Percentiles rank a stretch among this genome's conserved stretches.
Evolutionary conservation across 2,797 vertebrate species (phyloP).

Genomic region (Dermochelys coriacea): DNA sequence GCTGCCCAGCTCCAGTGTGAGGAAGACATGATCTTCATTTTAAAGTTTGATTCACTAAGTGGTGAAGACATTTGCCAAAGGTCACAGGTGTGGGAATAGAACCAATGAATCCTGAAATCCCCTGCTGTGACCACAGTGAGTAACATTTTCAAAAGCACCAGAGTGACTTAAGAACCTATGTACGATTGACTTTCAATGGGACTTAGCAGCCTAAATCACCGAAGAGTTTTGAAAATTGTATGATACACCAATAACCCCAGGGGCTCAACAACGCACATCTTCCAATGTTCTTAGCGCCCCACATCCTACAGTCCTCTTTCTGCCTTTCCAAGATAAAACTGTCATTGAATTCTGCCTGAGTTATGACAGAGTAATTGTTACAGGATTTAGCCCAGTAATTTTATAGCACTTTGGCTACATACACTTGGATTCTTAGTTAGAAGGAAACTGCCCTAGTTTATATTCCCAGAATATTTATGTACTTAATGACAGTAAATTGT

Average conservation of each 20-base stretch:
- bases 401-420: neutral
- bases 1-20: neutral
- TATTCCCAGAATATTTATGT: neutral
- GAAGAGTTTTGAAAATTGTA: neutral
- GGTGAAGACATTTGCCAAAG: neutral
- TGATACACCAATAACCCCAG: neutral
- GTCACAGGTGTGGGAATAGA: neutral
- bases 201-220: neutral
- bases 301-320: neutral
- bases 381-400: neutral
- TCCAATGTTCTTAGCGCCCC: neutral
- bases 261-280: neutral
- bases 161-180: neutral
- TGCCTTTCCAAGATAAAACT: neutral
- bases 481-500: too few species aligned
- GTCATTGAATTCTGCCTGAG: neutral
- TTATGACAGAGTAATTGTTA: too few species aligned
- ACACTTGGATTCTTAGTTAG: neutral
- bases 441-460: neutral
- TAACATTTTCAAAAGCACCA: neutral
- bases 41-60: neutral
- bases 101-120: neutral
- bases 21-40: neutral
- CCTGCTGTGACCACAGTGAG: neutral
- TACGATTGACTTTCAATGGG: neutral